phyloP scores from a whole-genome alignment of 23 tunicate genomes.

The Oikopleura dioica region DNA sequence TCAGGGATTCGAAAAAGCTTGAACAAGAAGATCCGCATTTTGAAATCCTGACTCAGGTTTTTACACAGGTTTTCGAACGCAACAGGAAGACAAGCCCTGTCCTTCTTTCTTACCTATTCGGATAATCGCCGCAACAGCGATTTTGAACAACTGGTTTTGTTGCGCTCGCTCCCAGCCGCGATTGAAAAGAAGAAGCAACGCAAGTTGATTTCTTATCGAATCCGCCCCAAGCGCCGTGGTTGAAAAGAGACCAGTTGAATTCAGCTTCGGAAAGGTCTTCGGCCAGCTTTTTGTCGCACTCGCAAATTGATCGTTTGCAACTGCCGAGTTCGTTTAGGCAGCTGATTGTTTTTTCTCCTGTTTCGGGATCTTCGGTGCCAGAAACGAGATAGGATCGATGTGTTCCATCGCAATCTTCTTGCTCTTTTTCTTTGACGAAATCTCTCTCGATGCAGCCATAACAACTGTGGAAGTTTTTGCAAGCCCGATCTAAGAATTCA shows the following conservation, averaged over 20 bases:
- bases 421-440: not conserved
- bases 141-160: too few relatives aligned
- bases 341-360: not conserved
- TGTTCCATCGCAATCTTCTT: conserved; percentile 1
- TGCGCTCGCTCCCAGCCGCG: too few relatives aligned
- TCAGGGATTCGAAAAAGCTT: too few relatives aligned
- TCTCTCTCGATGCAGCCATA: conserved; percentile 1
- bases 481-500: not conserved
- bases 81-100: too few relatives aligned
- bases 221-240: not conserved
- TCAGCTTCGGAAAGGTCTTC: not conserved
- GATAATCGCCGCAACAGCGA: conserved; percentile 11
- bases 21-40: too few relatives aligned
- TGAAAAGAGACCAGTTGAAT: not conserved
- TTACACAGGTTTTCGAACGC: too few relatives aligned
- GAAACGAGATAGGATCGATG: not conserved
- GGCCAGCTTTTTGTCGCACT: not conserved
- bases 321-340: conserved; percentile 2
- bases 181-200: too few relatives aligned
- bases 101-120: not conserved
- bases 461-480: not conserved
- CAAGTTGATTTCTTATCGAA: too few relatives aligned
- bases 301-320: conserved; percentile 9
- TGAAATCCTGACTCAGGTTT: too few relatives aligned
- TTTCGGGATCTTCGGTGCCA: not conserved